phyloP scores from a whole-genome alignment of 2,113 vertebrate species.

The Psephotus haematonotus region DNA sequence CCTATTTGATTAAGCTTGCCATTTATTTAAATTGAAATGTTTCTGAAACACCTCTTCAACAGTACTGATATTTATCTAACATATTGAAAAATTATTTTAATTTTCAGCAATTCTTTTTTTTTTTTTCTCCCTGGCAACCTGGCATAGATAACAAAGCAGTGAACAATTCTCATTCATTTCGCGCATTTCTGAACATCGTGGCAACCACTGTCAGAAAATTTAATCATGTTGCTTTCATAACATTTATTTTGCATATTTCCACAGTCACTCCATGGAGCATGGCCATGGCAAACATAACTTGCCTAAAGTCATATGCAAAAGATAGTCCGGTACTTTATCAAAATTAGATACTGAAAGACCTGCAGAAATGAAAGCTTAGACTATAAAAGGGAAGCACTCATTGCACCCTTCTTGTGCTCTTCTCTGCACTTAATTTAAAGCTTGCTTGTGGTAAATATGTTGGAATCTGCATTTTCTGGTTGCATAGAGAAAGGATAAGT shows the following conservation, averaged over 20 bases:
- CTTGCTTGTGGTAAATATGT: neutral
- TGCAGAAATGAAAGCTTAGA: neutral
- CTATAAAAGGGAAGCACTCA: accelerated
- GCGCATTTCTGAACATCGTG: constrained; percentile 11
- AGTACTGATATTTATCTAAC: constrained; percentile 39
- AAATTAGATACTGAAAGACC: neutral
- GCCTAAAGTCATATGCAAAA: neutral
- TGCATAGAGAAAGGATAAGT: accelerated
- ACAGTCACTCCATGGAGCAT: accelerated
- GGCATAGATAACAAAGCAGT: constrained; percentile 31
- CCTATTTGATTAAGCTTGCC: neutral
- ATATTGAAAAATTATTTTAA: constrained; percentile 48
- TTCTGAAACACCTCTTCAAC: neutral
- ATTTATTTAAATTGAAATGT: neutral
- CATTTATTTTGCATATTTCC: neutral
- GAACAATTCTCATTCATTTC: constrained; percentile 28
- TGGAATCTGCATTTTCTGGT: neutral
- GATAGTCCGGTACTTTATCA: accelerated
- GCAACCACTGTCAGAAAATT: constrained; percentile 14
- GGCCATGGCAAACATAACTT: neutral
- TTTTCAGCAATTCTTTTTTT: neutral
- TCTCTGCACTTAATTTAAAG: accelerated
- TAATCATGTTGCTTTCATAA: neutral
- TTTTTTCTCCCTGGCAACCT: neutral
- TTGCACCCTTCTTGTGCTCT: neutral